A percentile compares a stretch with the other conserved stretches of the same genome.
phyloP scores from a whole-genome alignment of 2,888 invertebrate genomes.

The Lutraria lutraria region DNA sequence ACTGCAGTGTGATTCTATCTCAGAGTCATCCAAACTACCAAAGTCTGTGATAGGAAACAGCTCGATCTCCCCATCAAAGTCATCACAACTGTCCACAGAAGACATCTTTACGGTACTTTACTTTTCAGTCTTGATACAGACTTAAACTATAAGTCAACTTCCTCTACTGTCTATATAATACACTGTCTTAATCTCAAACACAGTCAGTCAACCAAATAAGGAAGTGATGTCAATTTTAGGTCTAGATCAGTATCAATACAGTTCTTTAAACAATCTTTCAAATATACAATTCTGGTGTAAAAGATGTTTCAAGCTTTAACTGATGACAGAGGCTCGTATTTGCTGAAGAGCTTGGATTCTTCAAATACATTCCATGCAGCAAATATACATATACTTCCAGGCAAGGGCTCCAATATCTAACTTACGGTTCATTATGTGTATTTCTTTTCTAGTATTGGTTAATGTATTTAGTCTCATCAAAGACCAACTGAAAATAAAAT shows the following conservation, averaged over 20 bases:
- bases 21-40: constrained; percentile 65
- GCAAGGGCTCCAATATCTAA: background rate
- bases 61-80: constrained; percentile 77
- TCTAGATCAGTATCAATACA: background rate
- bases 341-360: background rate
- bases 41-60: constrained; percentile 80
- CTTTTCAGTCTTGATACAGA: background rate
- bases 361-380: background rate
- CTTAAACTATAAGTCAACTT: background rate
- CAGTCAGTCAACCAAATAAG: background rate
- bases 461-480: background rate
- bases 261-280: background rate
- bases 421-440: constrained; percentile 16
- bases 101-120: constrained; percentile 46
- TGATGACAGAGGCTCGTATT: background rate
- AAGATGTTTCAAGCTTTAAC: background rate
- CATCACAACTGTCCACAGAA: constrained; percentile 57
- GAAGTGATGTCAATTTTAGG: background rate
- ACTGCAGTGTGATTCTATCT: constrained; percentile 54
- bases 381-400: background rate
- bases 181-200: background rate
- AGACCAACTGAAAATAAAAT: background rate
- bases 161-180: background rate
- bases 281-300: background rate
- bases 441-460: background rate